Evolutionary conservation across 1,140 invertebrate species (phyloP).

Genomic region (Drosophila athabasca): DNA sequence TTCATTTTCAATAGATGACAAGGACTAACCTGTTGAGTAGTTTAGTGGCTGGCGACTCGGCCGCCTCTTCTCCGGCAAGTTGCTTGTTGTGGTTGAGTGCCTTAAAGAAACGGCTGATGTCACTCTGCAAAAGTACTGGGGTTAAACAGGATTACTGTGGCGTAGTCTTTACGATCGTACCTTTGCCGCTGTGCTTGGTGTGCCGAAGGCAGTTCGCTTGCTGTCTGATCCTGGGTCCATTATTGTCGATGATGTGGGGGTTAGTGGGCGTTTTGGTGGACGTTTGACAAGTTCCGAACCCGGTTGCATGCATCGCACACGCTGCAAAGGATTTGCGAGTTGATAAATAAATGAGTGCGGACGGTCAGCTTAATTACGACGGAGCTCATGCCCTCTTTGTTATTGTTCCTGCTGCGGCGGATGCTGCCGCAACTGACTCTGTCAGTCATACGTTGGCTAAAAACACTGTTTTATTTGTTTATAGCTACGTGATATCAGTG

Average conservation of each 20-base stretch:
- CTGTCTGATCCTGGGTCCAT: constrained; percentile 22
- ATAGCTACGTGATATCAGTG: constrained; percentile 71
- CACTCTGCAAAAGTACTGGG: constrained; percentile 38
- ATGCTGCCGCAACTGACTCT: constrained; percentile 48
- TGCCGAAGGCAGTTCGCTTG: constrained; percentile 7
- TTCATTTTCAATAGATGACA: not conserved
- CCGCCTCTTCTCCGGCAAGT: constrained; percentile 3
- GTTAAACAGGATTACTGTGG: not conserved
- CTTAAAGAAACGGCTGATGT: constrained; percentile 67
- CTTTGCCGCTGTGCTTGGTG: constrained; percentile 46
- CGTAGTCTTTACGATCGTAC: constrained; percentile 13
- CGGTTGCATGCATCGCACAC: constrained; percentile 70
- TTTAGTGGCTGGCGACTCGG: constrained; percentile 71
- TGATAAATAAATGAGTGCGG: constrained; percentile 4
- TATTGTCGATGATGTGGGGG: constrained; percentile 40
- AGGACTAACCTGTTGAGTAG: constrained; percentile 62
- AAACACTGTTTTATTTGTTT: constrained; percentile 79
- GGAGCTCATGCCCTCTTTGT: constrained; percentile 35
- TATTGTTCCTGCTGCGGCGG: constrained; percentile 44
- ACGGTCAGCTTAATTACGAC: constrained; percentile 14
- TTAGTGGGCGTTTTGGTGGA: constrained; percentile 47
- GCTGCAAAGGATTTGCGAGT: constrained; percentile 39
- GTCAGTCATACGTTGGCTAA: constrained; percentile 70
- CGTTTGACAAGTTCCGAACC: constrained; percentile 64
- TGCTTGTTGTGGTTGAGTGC: constrained; percentile 43